A percentile compares a stretch with the other conserved stretches of the same genome.
These are phyloP conservation scores for Epinephelus awoara DNA, from an alignment of 2,797 vertebrate species.

Conservation along the genomic window DNA sequence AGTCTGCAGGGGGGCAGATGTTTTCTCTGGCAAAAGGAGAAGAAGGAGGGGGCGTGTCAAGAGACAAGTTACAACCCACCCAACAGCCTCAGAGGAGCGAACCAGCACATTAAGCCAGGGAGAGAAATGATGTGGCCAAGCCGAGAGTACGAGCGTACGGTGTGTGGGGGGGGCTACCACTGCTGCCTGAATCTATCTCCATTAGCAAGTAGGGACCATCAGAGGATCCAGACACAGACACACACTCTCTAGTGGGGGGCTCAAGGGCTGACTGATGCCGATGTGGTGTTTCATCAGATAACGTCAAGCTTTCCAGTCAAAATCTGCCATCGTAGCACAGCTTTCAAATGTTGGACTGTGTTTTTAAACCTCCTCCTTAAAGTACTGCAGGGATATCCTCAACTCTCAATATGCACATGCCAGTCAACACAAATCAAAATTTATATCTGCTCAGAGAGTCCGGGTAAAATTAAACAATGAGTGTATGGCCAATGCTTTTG, in stretches of 20 bases:
- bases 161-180: slow-evolving; percentile 24
- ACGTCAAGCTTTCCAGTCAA: slow-evolving; percentile 46
- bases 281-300: slow-evolving; percentile 64
- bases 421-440: slow-evolving; percentile 18
- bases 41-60: slow-evolving; percentile 46
- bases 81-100: slow-evolving; percentile 67
- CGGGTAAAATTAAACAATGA: background rate
- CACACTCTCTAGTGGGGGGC: slow-evolving; percentile 50
- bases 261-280: slow-evolving; percentile 56
- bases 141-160: slow-evolving; percentile 32
- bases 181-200: slow-evolving; percentile 78
- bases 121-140: slow-evolving; percentile 76
- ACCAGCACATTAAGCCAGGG: slow-evolving; percentile 74
- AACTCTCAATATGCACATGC: slow-evolving; percentile 8
- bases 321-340: slow-evolving; percentile 19
- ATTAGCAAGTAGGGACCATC: slow-evolving; percentile 77
- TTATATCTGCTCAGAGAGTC: background rate
- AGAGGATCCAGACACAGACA: slow-evolving; percentile 66
- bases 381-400: slow-evolving; percentile 2
- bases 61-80: slow-evolving; percentile 79
- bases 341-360: slow-evolving; percentile 17
- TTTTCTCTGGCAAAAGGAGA: slow-evolving; percentile 62
- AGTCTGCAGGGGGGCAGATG: slow-evolving; percentile 69
- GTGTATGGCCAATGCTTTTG: background rate
- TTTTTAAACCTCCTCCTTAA: background rate